Conservation (phyloP, 2,888 invertebrate species). For the Limulus polyphemus region DNA sequence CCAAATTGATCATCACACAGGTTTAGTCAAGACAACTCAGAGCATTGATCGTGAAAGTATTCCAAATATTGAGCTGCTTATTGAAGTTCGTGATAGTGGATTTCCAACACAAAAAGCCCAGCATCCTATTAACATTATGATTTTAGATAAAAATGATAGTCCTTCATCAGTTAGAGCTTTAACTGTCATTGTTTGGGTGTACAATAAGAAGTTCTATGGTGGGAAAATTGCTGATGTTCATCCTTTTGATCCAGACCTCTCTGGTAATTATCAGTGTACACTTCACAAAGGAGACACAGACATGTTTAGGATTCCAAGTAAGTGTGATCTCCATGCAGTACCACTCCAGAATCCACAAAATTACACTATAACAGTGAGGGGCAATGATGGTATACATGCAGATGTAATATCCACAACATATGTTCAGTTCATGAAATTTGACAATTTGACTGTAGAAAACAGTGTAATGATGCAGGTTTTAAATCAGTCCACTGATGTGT, state of each 20-base stretch:
- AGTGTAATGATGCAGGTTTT: constrained; percentile 64
- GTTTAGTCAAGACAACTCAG: constrained; percentile 61
- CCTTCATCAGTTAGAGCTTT: constrained; percentile 74
- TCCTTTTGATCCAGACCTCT: constrained; percentile 81
- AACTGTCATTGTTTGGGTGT: constrained; percentile 56
- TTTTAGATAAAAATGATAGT: constrained; percentile 80
- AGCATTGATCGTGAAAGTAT: constrained; percentile 69
- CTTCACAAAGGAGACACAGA: constrained; percentile 45
- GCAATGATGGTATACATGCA: constrained; percentile 76
- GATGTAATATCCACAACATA: constrained; percentile 77
- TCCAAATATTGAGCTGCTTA: constrained; percentile 56
- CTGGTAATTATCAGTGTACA: constrained; percentile 76
- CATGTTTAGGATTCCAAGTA: constrained; percentile 49
- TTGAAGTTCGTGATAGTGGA: constrained; percentile 81
- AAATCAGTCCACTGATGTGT: constrained; percentile 58
- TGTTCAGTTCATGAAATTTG: constrained; percentile 65
- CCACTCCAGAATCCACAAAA: constrained; percentile 43
- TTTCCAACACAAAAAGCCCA: constrained; percentile 67
- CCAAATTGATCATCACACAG: constrained; percentile 63
- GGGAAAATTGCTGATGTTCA: constrained; percentile 83
- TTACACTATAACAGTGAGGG: constrained; percentile 57
- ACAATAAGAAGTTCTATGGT: constrained; percentile 43
- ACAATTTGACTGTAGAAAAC: constrained; percentile 67
- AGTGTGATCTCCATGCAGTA: constrained; percentile 65
- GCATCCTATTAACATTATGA: constrained; percentile 57